Base-by-base conservation (phyloP, 2,888 invertebrate genomes). In the Stegana nigrithorax region DNA sequence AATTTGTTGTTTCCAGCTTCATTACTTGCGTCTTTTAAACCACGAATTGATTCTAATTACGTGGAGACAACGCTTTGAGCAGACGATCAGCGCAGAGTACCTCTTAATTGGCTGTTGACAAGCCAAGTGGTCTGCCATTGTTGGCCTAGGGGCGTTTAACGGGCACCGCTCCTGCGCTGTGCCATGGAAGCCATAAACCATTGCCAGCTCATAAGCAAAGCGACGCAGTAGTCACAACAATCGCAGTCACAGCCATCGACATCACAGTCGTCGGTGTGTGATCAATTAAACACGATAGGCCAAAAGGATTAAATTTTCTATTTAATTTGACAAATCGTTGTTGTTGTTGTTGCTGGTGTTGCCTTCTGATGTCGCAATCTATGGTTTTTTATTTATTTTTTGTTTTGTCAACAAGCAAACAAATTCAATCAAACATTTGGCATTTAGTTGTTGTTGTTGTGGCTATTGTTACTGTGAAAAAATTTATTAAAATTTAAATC, bases 251-350 rank as follows among this genome's bases (percentile, higher is more conserved):
- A 21, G 25, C 23, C 47, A 45, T 45, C 10, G 45, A 17, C 10
- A 45, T 53, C 29, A 29, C 29, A 29, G 51, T 23, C 7, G 29
- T 25, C 19, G 51, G 32, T 36, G 21, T 55, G 53, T 55, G 53
- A 55, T 55, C 53, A 55, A 55, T 55, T 55, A 55, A 55, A 55
- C 53, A 55, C 53, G 53, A 55, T 55, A 55, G 14, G 53, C 32
- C 32, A 32, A 36, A 55, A 55, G 53, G 53, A 55, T 42, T 57
- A 56, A 42, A 29, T 63, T 55, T 55, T 55, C 53, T 55, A 55
- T 36, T 55, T 55, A 55, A 55, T 55, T 55, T 55, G 53, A 55
- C 53, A 36, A 55, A 55, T 55, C 19, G n/a, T n/a, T n/a, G n/a
- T n/a, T n/a, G n/a, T n/a, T n/a, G n/a, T n/a, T n/a, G n/a, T n/a